Conservation (phyloP, 2,113 vertebrate genomes). For the Setophaga coronata region DNA sequence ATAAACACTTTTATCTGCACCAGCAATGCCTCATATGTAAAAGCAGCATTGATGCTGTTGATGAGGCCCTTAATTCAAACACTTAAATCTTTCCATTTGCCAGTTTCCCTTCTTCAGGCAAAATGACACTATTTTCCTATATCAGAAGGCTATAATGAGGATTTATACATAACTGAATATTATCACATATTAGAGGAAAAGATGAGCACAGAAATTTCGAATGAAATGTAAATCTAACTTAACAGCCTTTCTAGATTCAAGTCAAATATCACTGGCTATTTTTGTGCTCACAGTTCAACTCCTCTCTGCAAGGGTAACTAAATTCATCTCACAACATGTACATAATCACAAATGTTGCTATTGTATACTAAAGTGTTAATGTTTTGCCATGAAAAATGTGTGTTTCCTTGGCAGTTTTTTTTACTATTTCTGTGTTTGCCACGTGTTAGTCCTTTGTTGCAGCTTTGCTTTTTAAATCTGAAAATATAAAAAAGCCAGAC, state of each 20-base stretch:
- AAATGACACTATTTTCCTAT: background rate
- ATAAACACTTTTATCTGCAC: background rate
- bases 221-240: background rate
- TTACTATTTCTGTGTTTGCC: background rate
- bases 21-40: background rate
- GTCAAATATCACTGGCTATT: background rate
- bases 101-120: background rate
- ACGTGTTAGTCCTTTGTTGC: background rate
- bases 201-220: accelerated
- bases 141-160: background rate
- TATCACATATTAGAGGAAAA: background rate
- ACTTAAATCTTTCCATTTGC: background rate
- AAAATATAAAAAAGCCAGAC: background rate
- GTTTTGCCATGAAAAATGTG: background rate
- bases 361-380: background rate
- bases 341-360: background rate
- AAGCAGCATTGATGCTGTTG: background rate
- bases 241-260: background rate
- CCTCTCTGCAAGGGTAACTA: background rate
- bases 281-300: background rate
- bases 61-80: background rate
- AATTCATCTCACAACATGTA: background rate
- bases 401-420: background rate
- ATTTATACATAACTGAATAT: background rate
- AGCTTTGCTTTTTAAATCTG: background rate